A percentile compares a stretch with the other conserved stretches of the same genome.
Conservation (phyloP, 1,140 invertebrate species). For the Drosophila ohnishii region DNA sequence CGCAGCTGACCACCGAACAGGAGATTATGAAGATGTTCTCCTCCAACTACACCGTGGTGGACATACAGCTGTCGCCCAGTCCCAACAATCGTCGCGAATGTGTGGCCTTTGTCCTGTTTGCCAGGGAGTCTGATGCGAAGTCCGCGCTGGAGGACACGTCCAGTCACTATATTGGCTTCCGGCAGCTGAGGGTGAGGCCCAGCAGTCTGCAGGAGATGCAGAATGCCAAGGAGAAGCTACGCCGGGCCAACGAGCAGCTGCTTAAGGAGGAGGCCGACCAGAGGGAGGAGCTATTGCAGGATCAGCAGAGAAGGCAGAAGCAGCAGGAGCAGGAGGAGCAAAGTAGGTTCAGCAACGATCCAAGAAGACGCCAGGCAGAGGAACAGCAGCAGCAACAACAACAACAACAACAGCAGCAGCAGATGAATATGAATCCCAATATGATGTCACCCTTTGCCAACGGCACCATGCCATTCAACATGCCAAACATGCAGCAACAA, state of each 20-base stretch:
- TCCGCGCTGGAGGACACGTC: conserved; percentile 84
- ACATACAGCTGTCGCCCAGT: conserved; percentile 87
- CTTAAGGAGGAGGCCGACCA: conserved; percentile 74
- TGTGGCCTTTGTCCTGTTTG: conserved; percentile 90
- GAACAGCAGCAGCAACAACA: conserved; percentile 3
- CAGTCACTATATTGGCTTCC: conserved; percentile 85
- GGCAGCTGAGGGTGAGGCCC: conserved; percentile 84
- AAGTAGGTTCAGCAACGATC: conserved; percentile 32
- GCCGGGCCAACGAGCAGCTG: conserved; percentile 79
- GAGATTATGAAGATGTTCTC: conserved; percentile 91
- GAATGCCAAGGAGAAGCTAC: conserved; percentile 83
- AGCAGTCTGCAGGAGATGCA: conserved; percentile 85
- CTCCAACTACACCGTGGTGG: conserved; percentile 87
- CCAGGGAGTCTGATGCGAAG: conserved; percentile 87
- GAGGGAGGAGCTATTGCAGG: conserved; percentile 49
- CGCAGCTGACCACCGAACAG: conserved; percentile 89
- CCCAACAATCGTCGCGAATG: conserved; percentile 85
- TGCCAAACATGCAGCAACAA: conserved; percentile 38
- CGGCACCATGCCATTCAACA: conserved; percentile 47
- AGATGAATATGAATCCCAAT: conserved; percentile 31
- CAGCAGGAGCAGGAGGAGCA: conserved; percentile 30
- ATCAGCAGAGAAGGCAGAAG: conserved; percentile 38
- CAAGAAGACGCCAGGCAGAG: conserved; percentile 25
- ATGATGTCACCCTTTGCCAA: conserved; percentile 52
- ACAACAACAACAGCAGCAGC: conserved; percentile 27